Conservation (phyloP, 2,888 invertebrate genomes). For the Chymomyza fuscimana region DNA sequence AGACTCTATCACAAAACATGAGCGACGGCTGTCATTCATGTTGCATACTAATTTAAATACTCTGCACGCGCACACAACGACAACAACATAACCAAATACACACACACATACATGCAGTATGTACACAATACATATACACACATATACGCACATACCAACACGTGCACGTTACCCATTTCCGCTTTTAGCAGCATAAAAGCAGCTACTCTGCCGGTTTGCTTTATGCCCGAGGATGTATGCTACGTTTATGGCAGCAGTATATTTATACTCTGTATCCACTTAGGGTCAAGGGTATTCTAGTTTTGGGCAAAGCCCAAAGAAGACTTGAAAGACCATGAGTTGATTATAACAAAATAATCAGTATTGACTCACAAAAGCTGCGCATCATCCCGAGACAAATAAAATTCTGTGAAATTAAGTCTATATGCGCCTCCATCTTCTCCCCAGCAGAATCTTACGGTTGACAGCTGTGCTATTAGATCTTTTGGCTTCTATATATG, state of each 20-base stretch:
- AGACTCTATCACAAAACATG: conserved; percentile 63
- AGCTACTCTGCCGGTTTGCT: conserved; percentile 50
- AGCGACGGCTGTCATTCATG: conserved; percentile 69
- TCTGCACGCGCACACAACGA: conserved; percentile 49
- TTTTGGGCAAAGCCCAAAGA: background rate
- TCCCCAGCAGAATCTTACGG: too few species aligned
- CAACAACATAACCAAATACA: conserved; percentile 1
- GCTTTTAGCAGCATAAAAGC: conserved; percentile 69
- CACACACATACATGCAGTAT: conserved; percentile 8
- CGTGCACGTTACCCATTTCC: conserved; percentile 68
- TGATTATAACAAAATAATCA: background rate
- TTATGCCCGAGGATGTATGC: conserved; percentile 69
- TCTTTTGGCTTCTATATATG: too few species aligned
- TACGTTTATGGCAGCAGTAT: conserved; percentile 58
- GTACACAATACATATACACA: conserved; percentile 4
- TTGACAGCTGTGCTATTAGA: too few species aligned
- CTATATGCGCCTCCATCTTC: too few species aligned
- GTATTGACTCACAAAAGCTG: background rate
- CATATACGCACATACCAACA: conserved; percentile 16
- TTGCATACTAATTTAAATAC: conserved; percentile 74
- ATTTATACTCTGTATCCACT: background rate
- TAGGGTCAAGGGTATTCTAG: background rate
- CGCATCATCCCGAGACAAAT: background rate
- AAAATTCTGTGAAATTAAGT: too few species aligned
- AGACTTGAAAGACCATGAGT: too few species aligned